A percentile compares a stretch with the other conserved stretches of the same genome.
These are phyloP conservation scores for Phymorhynchus buccinoides DNA, from an alignment of 1,140 invertebrate genomes.

Conservation along the genomic window DNA sequence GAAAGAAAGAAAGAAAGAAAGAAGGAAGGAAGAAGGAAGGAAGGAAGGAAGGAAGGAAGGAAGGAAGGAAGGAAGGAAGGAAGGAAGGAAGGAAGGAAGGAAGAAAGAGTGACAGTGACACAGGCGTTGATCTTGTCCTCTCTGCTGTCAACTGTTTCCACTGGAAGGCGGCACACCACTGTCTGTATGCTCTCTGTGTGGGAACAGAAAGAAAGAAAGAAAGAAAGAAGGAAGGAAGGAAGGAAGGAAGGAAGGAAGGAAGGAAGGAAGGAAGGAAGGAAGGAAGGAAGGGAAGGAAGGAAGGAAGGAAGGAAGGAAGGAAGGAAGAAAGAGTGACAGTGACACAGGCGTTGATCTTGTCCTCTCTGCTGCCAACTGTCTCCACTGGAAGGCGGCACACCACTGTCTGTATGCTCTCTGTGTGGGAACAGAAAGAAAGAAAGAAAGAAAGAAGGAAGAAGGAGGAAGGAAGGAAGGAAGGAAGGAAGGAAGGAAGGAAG, in stretches of 20 bases:
- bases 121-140: no score
- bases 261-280: constrained; percentile 22
- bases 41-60: background rate
- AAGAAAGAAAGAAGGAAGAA: background rate
- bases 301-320: constrained; percentile 13
- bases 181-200: no score
- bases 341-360: no score
- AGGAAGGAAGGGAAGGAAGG: constrained; percentile 2
- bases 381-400: no score
- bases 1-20: no score
- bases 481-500: constrained; percentile 40
- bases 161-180: no score
- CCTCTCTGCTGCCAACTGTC: no score
- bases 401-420: no score
- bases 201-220: no score
- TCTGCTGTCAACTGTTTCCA: no score
- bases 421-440: background rate
- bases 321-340: no score
- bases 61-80: constrained; percentile 4
- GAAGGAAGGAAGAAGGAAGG: no score
- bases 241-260: constrained; percentile 19
- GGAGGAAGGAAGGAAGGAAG: constrained; percentile 40
- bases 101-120: background rate
- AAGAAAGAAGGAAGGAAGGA: constrained; percentile 3
- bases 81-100: background rate